Conservation (phyloP, 1,140 invertebrate genomes). For the Fopius arisanus region DNA sequence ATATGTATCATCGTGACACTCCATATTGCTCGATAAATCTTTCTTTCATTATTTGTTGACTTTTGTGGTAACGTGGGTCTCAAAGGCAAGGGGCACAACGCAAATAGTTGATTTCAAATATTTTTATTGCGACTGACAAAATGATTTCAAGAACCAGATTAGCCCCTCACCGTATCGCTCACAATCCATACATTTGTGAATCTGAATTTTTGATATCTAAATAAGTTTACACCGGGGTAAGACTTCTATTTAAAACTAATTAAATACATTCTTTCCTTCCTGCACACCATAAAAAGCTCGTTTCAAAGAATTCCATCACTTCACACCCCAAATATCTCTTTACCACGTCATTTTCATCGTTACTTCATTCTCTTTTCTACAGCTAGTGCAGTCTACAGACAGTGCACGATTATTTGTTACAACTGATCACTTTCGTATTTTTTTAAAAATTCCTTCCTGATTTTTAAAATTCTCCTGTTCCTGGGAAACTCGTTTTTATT, state of each 20-base stretch:
- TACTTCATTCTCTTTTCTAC: not conserved
- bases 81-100: no score
- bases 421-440: not conserved
- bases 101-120: no score
- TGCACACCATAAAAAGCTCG: not conserved
- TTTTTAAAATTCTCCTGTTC: not conserved
- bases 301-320: not conserved
- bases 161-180: not conserved
- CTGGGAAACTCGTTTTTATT: not conserved
- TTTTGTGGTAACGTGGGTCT: no score
- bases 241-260: not conserved
- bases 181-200: slow-evolving; percentile 4
- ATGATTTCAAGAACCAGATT: no score
- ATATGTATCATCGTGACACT: not conserved
- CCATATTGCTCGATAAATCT: not conserved
- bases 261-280: not conserved
- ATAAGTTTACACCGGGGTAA: not conserved
- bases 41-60: not conserved
- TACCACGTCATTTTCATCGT: not conserved
- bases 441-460: not conserved
- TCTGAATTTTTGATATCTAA: slow-evolving; percentile 4
- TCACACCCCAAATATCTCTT: not conserved
- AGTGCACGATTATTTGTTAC: not conserved
- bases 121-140: no score
- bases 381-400: slow-evolving; percentile 7